phyloP scores from a whole-genome alignment of 2,888 invertebrate species.

The Zygogramma bicolorata region DNA sequence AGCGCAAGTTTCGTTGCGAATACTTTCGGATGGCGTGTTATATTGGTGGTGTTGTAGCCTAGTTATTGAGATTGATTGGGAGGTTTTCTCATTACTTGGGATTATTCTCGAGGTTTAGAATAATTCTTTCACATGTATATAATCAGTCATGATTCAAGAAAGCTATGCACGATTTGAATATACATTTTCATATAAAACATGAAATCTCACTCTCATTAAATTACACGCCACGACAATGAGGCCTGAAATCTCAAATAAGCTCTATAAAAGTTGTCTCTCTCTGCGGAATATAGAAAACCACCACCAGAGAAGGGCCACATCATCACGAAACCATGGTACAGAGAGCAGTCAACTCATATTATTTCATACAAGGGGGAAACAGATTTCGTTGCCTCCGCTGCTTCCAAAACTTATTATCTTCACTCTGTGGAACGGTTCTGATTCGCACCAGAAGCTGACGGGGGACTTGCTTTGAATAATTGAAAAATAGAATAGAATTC shows the following conservation, averaged over 20 bases:
- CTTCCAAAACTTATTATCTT: slow-evolving; percentile 44
- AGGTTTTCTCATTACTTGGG: too few species aligned
- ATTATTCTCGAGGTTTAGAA: too few species aligned
- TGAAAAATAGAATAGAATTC: not conserved
- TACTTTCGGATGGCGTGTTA: too few species aligned
- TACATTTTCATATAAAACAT: too few species aligned
- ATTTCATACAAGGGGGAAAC: slow-evolving; percentile 40
- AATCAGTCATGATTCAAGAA: too few species aligned
- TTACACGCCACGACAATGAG: not conserved
- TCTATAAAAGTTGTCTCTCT: not conserved
- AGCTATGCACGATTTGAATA: too few species aligned
- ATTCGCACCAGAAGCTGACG: slow-evolving; percentile 23
- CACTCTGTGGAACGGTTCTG: slow-evolving; percentile 39
- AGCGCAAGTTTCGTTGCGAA: too few species aligned
- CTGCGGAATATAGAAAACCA: not conserved
- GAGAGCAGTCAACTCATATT: slow-evolving; percentile 58
- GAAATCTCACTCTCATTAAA: not conserved
- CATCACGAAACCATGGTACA: not conserved
- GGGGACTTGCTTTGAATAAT: slow-evolving; percentile 26
- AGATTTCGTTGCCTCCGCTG: slow-evolving; percentile 31
- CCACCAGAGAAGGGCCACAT: not conserved
- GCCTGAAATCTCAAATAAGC: not conserved
- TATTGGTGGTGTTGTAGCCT: too few species aligned
- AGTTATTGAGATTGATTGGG: too few species aligned
- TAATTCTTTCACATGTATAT: too few species aligned